Evolutionary conservation across 2,113 vertebrate genomes (phyloP).

Genomic region (Pterocles gutturalis): DNA sequence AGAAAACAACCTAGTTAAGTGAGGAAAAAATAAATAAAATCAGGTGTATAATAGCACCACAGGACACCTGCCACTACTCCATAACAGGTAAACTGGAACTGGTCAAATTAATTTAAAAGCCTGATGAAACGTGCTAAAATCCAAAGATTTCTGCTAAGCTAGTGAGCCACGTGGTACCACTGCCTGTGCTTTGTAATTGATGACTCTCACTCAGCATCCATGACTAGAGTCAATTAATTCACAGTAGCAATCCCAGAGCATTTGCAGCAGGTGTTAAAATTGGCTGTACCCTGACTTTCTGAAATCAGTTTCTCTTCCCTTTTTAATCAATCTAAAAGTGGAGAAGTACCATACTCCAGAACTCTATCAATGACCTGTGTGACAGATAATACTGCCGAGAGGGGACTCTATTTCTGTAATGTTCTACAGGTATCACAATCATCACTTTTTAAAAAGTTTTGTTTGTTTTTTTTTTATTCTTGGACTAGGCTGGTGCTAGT

Average conservation of each 20-base stretch:
- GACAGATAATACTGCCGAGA: not conserved
- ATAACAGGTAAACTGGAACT: not conserved
- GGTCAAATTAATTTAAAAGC: not conserved
- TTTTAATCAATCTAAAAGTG: not conserved
- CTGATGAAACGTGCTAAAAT: not conserved
- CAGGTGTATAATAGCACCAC: not conserved
- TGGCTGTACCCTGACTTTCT: not conserved
- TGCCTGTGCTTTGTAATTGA: not conserved
- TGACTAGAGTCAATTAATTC: not conserved
- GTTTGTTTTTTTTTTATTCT: not conserved
- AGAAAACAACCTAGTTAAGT: not conserved
- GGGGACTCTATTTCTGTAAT: not conserved
- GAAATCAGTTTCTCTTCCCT: not conserved
- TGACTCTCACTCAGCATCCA: not conserved
- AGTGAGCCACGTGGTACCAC: not conserved
- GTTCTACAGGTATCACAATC: not conserved
- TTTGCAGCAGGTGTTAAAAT: not conserved
- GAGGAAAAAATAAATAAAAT: rapidly evolving
- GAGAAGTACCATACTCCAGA: not conserved
- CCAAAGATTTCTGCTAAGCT: not conserved
- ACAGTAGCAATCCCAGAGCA: not conserved
- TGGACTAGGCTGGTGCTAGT: not conserved
- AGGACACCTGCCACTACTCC: not conserved
- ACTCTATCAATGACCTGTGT: rapidly evolving
- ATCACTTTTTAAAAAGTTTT: not conserved